Evolutionary conservation across 2,797 vertebrate genomes (phyloP), one percentile per base, ranked within the genome.

Genomic region (Crocidura indochinensis): DNA sequence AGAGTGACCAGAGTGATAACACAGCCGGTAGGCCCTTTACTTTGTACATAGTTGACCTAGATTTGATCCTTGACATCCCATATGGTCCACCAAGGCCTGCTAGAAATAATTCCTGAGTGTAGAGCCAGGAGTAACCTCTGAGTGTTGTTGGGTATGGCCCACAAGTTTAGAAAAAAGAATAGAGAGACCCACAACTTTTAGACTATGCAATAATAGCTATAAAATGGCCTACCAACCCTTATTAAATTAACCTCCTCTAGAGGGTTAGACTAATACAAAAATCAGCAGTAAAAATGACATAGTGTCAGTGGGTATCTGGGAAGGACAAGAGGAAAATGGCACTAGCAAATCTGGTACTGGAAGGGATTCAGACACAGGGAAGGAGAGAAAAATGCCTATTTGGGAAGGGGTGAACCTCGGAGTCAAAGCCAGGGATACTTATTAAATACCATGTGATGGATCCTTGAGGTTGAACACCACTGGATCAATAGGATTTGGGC

Each of bases 401-500:
- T 69, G 10, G 27, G 12, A n/a, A 12, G 14, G 17, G 8, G 46
- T 6, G 47, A 83, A 19, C 46, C 83, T 47, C 6, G 51, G 38
- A 73, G 29, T 60, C 79, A 84, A 76, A 92, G 71, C 64, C 87
- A 72, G 14, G 79, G 49, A 17, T 49, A 53, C 22, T 72, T 17
- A 51, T 27, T 47, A 53, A 78, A 76, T 91, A 96, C 95, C 95
- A 69, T 76, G 86, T 0, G 29, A 88, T 84, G 89, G 73, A 38
- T 92, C 94, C 74, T 88, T 91, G 51, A 87, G 69, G 75, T 2
- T 80, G 78, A 81, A 47, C 17, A 82, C 65, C 26, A 62, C 69
- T 12, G 92, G 31, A 8, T 90, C 86, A 77, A 76, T 19, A 31
- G 64, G 75, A 38, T 14, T 51, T 0, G 15, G 76, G 56, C 19